Conservation (phyloP, 37 sponge, comb jelly and placozoan species). For the Aplysina aerophoba region DNA sequence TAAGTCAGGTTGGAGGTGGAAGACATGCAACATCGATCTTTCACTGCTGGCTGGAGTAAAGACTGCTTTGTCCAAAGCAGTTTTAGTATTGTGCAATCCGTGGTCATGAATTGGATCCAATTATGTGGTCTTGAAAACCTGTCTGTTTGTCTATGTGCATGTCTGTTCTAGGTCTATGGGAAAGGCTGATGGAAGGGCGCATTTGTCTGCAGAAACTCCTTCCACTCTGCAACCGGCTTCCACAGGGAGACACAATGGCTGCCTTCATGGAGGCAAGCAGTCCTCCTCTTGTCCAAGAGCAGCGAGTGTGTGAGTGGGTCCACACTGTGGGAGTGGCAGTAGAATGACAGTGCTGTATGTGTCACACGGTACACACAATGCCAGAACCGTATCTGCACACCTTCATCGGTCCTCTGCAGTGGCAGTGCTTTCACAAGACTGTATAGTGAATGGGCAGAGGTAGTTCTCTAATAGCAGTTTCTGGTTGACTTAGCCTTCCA, state of each 20-base stretch:
- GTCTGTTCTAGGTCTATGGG: constrained; percentile 64
- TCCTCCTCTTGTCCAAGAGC: not conserved
- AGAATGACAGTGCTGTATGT: too few relatives aligned
- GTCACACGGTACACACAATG: too few relatives aligned
- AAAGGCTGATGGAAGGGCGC: constrained; percentile 77
- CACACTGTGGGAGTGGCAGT: too few relatives aligned
- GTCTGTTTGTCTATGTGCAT: not conserved
- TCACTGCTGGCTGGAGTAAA: not conserved
- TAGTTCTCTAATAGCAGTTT: too few relatives aligned
- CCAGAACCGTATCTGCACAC: too few relatives aligned
- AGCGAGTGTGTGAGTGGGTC: not conserved
- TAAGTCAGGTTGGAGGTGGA: too few relatives aligned
- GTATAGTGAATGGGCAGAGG: too few relatives aligned
- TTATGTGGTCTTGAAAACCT: not conserved
- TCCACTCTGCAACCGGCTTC: constrained; percentile 67
- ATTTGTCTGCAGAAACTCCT: constrained; percentile 75
- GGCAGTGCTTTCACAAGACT: too few relatives aligned
- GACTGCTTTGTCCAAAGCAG: not conserved
- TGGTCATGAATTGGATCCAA: too few relatives aligned
- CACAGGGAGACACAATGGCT: constrained; percentile 42
- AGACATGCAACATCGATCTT: too few relatives aligned
- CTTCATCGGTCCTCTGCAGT: too few relatives aligned
- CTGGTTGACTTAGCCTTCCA: too few relatives aligned
- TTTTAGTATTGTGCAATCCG: not conserved
- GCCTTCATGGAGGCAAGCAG: constrained; percentile 50